Conservation (phyloP, 2,888 invertebrate genomes). For the Marasmarcha lunaedactyla region DNA sequence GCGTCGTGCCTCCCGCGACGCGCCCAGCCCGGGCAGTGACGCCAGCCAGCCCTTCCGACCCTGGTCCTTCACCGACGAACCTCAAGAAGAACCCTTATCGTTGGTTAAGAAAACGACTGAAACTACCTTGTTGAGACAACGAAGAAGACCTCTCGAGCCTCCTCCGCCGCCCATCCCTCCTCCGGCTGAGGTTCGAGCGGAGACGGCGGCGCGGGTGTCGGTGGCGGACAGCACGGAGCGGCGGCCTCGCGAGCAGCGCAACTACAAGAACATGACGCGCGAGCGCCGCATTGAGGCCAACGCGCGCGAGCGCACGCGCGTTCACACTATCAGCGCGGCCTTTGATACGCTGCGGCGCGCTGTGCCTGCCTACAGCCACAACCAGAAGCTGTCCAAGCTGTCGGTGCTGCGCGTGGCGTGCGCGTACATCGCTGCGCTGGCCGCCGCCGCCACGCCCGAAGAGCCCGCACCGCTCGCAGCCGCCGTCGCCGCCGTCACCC, state of each 20-base stretch:
- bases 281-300: constrained; percentile 95
- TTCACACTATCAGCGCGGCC: constrained; percentile 95
- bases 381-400: constrained; percentile 93
- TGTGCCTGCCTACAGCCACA: constrained; percentile 92
- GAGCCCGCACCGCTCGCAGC: constrained; percentile 76
- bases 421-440: constrained; percentile 90
- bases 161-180: constrained; percentile 30
- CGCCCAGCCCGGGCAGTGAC: constrained; percentile 49
- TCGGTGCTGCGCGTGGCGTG: constrained; percentile 94
- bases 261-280: constrained; percentile 96
- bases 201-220: constrained; percentile 61
- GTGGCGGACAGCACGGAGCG: constrained; percentile 23
- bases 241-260: constrained; percentile 77
- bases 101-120: constrained; percentile 65
- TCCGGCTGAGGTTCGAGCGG: constrained; percentile 15
- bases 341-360: constrained; percentile 88
- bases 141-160: constrained; percentile 39
- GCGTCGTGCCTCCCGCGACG: constrained; percentile 55
- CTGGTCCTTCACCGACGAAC: constrained; percentile 73
- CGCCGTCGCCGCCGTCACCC: constrained; percentile 89
- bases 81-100: constrained; percentile 75
- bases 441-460: constrained; percentile 78
- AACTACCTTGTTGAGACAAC: constrained; percentile 37
- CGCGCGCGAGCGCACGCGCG: constrained; percentile 90
- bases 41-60: constrained; percentile 71